These are phyloP conservation scores for Stomorhina lunata DNA, from an alignment of 2,888 invertebrate species.

Conservation along the genomic window DNA sequence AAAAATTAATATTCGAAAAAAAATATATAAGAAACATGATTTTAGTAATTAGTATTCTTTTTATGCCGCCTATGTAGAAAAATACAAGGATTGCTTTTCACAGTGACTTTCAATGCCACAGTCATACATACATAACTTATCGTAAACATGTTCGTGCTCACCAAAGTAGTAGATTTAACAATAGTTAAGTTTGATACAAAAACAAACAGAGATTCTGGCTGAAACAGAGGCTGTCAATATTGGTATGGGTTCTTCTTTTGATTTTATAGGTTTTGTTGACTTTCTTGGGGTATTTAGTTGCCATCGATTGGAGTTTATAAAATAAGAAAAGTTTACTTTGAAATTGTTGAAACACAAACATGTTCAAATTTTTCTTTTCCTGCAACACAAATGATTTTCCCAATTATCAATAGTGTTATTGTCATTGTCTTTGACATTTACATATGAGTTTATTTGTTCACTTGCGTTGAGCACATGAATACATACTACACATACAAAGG, in stretches of 20 bases:
- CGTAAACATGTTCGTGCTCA: slow-evolving; percentile 36
- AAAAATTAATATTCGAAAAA: neutral
- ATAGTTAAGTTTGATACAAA: slow-evolving; percentile 35
- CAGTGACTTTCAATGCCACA: slow-evolving; percentile 37
- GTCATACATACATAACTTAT: slow-evolving; percentile 42
- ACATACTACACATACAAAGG: neutral
- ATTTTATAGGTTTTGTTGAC: slow-evolving; percentile 3
- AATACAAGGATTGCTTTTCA: neutral
- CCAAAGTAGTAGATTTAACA: slow-evolving; percentile 34
- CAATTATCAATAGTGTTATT: slow-evolving; percentile 51
- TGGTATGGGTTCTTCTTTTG: neutral
- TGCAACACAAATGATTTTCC: slow-evolving; percentile 26
- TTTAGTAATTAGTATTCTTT: neutral
- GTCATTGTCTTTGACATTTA: slow-evolving; percentile 50
- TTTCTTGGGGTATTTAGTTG: neutral
- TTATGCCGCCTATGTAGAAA: neutral
- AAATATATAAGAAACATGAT: neutral
- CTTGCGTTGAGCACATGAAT: slow-evolving; percentile 18
- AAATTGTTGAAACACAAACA: neutral
- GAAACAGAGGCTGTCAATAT: neutral
- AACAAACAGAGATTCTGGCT: slow-evolving; percentile 11
- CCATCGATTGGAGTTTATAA: slow-evolving; percentile 10
- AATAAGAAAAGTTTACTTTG: slow-evolving; percentile 38
- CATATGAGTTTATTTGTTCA: slow-evolving; percentile 27
- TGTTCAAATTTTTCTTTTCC: neutral